Evolutionary conservation across 2,113 vertebrate species (phyloP).

Genomic region (Chitala chitala): DNA sequence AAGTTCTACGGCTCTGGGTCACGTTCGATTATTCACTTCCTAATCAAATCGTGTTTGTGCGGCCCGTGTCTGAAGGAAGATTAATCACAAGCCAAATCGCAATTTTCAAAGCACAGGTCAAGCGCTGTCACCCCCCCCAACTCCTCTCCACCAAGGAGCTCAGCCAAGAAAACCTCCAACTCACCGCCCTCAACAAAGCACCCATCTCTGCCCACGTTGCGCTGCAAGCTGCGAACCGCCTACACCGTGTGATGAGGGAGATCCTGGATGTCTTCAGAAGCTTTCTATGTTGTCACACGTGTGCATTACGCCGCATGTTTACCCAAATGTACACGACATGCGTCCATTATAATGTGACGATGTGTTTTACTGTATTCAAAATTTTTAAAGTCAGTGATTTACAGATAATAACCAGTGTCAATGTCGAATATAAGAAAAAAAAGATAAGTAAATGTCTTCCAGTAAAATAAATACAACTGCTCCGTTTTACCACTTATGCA

Average conservation of each 20-base stretch:
- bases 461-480: no score
- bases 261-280: background rate
- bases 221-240: background rate
- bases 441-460: background rate
- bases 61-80: background rate
- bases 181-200: background rate
- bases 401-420: background rate
- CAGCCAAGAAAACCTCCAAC: conserved; percentile 11
- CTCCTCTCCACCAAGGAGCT: background rate
- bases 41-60: background rate
- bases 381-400: no score
- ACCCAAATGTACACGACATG: background rate
- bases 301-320: background rate
- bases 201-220: background rate
- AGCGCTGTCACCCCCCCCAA: background rate
- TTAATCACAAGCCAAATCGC: background rate
- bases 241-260: background rate
- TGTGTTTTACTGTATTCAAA: no score
- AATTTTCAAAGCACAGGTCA: background rate
- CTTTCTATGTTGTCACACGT: background rate
- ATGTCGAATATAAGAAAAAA: background rate
- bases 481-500: no score
- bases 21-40: conserved; percentile 16
- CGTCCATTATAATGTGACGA: no score
- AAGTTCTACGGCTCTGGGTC: background rate